Evolutionary conservation across 2,113 vertebrate genomes (phyloP), one percentile per base, ranked within the genome.

Genomic region (western clawed frog (Xenopus tropicalis)): DNA sequence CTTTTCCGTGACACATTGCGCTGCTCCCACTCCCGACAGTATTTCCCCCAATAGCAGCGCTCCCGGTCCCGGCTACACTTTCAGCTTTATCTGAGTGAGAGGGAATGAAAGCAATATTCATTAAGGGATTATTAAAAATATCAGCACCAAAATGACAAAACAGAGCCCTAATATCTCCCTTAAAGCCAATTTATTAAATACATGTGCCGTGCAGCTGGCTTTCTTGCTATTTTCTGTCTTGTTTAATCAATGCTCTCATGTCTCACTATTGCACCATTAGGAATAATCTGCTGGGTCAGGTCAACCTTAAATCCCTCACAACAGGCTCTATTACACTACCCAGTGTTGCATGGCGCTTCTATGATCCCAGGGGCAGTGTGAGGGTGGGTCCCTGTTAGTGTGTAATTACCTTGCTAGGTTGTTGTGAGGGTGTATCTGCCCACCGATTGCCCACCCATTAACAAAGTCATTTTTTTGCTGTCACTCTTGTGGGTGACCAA

Each of bases 111-210:
- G 25, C n/a, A 63, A 56, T 76, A 63, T 69, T 69, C 66, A 76
- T 69, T 76, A 69, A 69, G 58, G 66, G 73, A 76, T 76, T 76
- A 76, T 76, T 69, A 56, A 66, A 56, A 76, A 69, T 54, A 54
- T 29, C 42, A 24, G 29, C 48, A 20, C 3, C 43, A 61, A 52
- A 56, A 13, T 23, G 42, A 64, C 46, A 46, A 1, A 61, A 19
- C 43, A 44, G 24, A 51, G 44, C 21, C 12, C 37, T 51, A 48
- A 74, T 74, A 61, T 52, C 65, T 68, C 37, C 42, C 58, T 61
- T 62, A 69, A 69, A 76, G 59, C 58, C 73, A 69, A 76, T 63
- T 54, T 76, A 44, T 25, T 62, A 56, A 20, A 61, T 44, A 46
- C 20, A n/a, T 5, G n/a, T 46, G 14, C 6, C 66, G 44, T 44